These are phyloP conservation scores for Ctenopoma multispine DNA, from an alignment of 2,797 vertebrate species.

Conservation along the genomic window DNA sequence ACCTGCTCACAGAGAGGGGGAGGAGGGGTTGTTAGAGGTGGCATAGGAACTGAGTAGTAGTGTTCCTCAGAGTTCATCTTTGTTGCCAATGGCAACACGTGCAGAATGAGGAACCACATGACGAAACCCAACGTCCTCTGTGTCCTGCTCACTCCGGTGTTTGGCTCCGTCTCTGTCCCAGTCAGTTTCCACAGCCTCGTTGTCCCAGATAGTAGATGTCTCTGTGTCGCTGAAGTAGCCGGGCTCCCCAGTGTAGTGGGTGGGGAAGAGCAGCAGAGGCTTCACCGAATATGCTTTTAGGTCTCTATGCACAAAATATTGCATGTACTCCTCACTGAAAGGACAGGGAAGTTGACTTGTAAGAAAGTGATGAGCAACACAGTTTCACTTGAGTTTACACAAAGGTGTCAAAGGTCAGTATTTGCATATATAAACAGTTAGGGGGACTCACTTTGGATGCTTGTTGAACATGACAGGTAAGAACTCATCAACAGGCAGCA, in stretches of 20 bases:
- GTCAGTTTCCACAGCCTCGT: slow-evolving; percentile 87
- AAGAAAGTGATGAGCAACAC: not conserved
- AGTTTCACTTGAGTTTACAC: not conserved
- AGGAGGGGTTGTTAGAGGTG: too few species aligned
- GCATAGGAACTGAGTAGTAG: not conserved
- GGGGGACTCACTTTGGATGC: slow-evolving; percentile 75
- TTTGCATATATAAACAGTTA: not conserved
- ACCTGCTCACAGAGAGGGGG: not conserved
- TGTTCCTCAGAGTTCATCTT: slow-evolving; percentile 87
- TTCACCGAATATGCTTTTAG: slow-evolving; percentile 91
- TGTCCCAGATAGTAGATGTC: slow-evolving; percentile 94
- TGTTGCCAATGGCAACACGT: slow-evolving; percentile 66
- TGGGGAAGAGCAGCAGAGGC: slow-evolving; percentile 90
- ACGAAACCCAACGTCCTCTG: slow-evolving; percentile 81
- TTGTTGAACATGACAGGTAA: slow-evolving; percentile 82
- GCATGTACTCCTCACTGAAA: slow-evolving; percentile 86
- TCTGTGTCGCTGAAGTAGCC: slow-evolving; percentile 94
- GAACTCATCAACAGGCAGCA: slow-evolving; percentile 82
- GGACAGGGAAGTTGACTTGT: not conserved
- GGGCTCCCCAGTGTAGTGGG: slow-evolving; percentile 91
- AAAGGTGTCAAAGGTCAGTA: not conserved
- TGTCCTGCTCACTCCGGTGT: slow-evolving; percentile 8
- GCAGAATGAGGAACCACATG: slow-evolving; percentile 83
- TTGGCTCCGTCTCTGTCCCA: slow-evolving; percentile 86
- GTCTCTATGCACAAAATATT: slow-evolving; percentile 85